Conservation (phyloP, 2,888 invertebrate species). For the Macropis europaea region DNA sequence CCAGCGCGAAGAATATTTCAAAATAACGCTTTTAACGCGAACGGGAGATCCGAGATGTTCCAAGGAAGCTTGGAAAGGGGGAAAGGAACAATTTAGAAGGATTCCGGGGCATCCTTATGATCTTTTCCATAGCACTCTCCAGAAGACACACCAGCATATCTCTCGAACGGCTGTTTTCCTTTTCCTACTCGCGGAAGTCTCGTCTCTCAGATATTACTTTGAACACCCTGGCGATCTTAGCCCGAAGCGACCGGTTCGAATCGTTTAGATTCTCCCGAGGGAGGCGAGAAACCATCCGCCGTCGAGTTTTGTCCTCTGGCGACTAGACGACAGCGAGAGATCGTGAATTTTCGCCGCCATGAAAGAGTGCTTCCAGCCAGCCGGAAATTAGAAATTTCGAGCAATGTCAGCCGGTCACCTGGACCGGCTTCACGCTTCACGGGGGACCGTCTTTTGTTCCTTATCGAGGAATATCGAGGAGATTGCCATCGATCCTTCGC, state of each 20-base stretch:
- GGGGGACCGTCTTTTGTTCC: constrained; percentile 13
- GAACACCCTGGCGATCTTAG: constrained; percentile 25
- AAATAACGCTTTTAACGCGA: constrained; percentile 6
- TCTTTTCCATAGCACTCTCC: constrained; percentile 6
- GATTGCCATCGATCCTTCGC: constrained; percentile 34
- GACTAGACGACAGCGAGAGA: background rate
- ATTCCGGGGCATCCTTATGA: constrained; percentile 4
- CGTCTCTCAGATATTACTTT: constrained; percentile 41
- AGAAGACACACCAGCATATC: constrained; percentile 1
- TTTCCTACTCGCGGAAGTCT: constrained; percentile 42
- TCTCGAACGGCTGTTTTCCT: constrained; percentile 11
- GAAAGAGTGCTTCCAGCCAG: background rate
- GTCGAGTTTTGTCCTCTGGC: constrained; percentile 22
- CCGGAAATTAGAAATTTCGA: constrained; percentile 64
- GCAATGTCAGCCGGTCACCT: constrained; percentile 35
- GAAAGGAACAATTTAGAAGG: constrained; percentile 1
- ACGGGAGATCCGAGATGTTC: background rate
- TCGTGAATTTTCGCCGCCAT: background rate
- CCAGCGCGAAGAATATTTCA: background rate
- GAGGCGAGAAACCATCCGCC: too few relatives aligned
- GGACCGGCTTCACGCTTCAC: constrained; percentile 33
- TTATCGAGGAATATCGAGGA: constrained; percentile 20
- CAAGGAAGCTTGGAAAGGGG: background rate
- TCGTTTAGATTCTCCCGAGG: too few relatives aligned
- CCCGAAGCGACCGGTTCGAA: background rate